These are phyloP conservation scores for Oscheius myriophilus DNA, from an alignment of 2,888 invertebrate species.

Conservation along the genomic window DNA sequence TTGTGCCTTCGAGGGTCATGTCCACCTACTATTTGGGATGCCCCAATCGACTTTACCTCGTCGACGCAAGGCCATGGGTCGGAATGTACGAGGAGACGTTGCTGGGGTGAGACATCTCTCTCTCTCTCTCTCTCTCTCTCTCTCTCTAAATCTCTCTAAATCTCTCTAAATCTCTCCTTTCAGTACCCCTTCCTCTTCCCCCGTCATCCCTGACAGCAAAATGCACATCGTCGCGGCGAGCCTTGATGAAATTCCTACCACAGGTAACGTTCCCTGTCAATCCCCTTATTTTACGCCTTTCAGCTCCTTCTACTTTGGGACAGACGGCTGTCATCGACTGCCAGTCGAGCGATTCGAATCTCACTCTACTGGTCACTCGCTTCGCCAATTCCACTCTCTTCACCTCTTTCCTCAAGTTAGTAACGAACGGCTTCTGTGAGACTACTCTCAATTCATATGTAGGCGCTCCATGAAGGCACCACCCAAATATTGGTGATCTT, in stretches of 20 bases:
- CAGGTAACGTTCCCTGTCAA: too few relatives aligned
- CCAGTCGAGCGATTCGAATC: background rate
- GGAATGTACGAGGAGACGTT: background rate
- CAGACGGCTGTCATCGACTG: slow-evolving; percentile 2
- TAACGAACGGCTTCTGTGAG: too few relatives aligned
- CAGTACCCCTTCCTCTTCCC: too few relatives aligned
- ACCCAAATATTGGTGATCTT: too few relatives aligned
- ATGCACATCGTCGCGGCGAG: slow-evolving; percentile 9
- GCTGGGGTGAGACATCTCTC: background rate
- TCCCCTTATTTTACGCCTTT: background rate
- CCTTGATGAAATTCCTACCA: background rate
- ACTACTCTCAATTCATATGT: too few relatives aligned
- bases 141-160: too few relatives aligned
- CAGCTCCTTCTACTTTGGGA: background rate
- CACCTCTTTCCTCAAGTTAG: slow-evolving; percentile 12
- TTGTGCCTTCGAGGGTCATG: background rate
- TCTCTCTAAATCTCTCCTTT: too few relatives aligned
- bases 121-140: too few relatives aligned
- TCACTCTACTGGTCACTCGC: background rate
- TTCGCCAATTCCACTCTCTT: slow-evolving; percentile 2
- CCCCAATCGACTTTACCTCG: slow-evolving; percentile 6
- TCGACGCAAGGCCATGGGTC: background rate
- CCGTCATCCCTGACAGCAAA: background rate
- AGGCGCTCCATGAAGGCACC: too few relatives aligned
- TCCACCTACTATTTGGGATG: slow-evolving; percentile 2